phyloP scores from a whole-genome alignment of 2,113 vertebrate genomes.

The Nanger granti region DNA sequence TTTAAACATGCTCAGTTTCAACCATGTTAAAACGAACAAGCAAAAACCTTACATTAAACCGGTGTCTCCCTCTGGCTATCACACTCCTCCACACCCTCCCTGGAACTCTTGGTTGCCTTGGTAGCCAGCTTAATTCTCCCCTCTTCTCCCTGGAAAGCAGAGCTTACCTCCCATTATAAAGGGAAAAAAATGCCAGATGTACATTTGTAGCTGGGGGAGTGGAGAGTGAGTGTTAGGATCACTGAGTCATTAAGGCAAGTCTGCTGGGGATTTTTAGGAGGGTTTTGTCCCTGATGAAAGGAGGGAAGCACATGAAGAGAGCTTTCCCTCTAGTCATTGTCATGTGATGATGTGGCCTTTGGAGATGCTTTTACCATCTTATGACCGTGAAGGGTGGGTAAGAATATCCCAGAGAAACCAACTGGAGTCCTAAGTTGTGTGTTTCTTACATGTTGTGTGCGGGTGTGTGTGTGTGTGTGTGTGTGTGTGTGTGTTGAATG shows the following conservation, averaged over 20 bases:
- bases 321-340: background rate
- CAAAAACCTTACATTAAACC: background rate
- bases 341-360: background rate
- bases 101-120: background rate
- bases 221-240: background rate
- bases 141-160: background rate
- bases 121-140: background rate
- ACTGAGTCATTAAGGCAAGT: background rate
- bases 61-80: background rate
- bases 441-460: background rate
- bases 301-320: background rate
- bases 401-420: conserved; percentile 1
- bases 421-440: background rate
- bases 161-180: background rate
- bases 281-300: background rate
- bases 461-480: too few relatives aligned
- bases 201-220: background rate
- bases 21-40: background rate
- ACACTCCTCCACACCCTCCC: background rate
- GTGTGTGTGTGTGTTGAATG: too few relatives aligned
- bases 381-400: background rate
- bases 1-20: conserved; percentile 9
- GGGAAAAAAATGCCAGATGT: background rate
- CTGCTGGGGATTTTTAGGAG: background rate
- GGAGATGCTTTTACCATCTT: background rate